Conservation (phyloP, 2,797 vertebrate genomes). For the Acrocephalus scirpaceus region DNA sequence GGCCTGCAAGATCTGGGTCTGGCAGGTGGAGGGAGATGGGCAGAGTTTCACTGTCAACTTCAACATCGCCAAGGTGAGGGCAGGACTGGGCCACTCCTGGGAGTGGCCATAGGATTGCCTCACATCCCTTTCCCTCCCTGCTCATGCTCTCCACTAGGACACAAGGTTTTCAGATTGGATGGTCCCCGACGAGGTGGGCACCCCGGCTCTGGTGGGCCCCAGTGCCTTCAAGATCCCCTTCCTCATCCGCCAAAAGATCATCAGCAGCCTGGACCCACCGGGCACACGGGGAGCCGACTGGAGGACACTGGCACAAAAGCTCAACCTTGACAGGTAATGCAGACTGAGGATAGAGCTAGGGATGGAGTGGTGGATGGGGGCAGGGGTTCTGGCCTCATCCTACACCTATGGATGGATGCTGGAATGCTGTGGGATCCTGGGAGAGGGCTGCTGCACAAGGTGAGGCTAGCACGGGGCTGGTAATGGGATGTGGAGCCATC, state of each 20-base stretch:
- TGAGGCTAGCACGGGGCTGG: not conserved
- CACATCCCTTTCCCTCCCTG: not conserved
- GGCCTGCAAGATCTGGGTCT: slow-evolving; percentile 97
- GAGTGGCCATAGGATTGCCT: not conserved
- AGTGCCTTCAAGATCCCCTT: slow-evolving; percentile 99
- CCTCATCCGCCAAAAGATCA: slow-evolving; percentile 99
- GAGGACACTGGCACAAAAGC: slow-evolving; percentile 96
- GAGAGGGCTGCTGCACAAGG: not conserved
- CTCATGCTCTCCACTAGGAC: slow-evolving; percentile 76
- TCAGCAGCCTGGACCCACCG: slow-evolving; percentile 94
- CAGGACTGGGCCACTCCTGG: not conserved
- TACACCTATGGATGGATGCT: not conserved
- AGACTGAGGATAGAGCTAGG: not conserved
- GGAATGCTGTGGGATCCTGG: not conserved
- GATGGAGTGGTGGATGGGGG: not conserved
- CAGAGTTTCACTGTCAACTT: slow-evolving; percentile 95
- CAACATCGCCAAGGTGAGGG: slow-evolving; percentile 94
- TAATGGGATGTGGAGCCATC: not conserved
- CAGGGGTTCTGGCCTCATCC: not conserved
- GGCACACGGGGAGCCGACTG: slow-evolving; percentile 94
- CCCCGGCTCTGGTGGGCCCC: slow-evolving; percentile 94
- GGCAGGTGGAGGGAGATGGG: slow-evolving; percentile 98
- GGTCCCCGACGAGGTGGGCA: slow-evolving; percentile 88
- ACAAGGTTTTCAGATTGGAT: slow-evolving; percentile 88
- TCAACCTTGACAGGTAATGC: slow-evolving; percentile 92